phyloP scores from a whole-genome alignment of 2,113 vertebrate genomes.

The Amblyopsis rosae region DNA sequence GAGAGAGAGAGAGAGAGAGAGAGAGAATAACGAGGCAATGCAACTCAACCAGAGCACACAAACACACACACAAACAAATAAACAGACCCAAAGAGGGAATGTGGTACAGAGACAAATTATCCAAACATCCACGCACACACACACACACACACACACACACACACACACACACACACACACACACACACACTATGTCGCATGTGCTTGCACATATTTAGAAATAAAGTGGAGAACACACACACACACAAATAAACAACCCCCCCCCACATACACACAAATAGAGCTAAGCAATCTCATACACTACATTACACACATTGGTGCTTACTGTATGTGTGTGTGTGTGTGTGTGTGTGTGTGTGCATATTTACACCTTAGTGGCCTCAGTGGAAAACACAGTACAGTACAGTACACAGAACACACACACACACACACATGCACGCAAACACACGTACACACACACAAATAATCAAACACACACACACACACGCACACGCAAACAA shows the following conservation, averaged over 20 bases:
- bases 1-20: not conserved
- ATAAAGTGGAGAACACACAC: slow-evolving; percentile 48
- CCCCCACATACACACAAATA: not conserved
- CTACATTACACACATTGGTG: not conserved
- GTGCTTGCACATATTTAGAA: slow-evolving; percentile 52
- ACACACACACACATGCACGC: slow-evolving; percentile 35
- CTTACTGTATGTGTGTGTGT: too few relatives aligned
- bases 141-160: slow-evolving; percentile 60
- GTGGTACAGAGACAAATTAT: slow-evolving; percentile 39
- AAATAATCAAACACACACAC: slow-evolving; percentile 35
- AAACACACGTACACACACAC: slow-evolving; percentile 51
- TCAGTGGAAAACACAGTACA: too few relatives aligned
- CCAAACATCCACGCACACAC: slow-evolving; percentile 60
- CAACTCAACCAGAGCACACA: slow-evolving; percentile 28
- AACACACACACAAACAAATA: slow-evolving; percentile 45
- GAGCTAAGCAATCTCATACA: not conserved
- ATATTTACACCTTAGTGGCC: not conserved
- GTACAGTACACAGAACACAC: slow-evolving; percentile 18
- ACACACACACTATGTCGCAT: slow-evolving; percentile 50
- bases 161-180: slow-evolving; percentile 56
- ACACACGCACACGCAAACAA: slow-evolving; percentile 22
- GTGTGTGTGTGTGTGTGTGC: too few relatives aligned
- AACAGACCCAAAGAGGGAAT: slow-evolving; percentile 45
- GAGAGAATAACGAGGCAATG: slow-evolving; percentile 17
- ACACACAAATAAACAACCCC: not conserved